These are phyloP conservation scores for Thaumetopoea pityocampa DNA, from an alignment of 1,140 invertebrate genomes.

Conservation along the genomic window DNA sequence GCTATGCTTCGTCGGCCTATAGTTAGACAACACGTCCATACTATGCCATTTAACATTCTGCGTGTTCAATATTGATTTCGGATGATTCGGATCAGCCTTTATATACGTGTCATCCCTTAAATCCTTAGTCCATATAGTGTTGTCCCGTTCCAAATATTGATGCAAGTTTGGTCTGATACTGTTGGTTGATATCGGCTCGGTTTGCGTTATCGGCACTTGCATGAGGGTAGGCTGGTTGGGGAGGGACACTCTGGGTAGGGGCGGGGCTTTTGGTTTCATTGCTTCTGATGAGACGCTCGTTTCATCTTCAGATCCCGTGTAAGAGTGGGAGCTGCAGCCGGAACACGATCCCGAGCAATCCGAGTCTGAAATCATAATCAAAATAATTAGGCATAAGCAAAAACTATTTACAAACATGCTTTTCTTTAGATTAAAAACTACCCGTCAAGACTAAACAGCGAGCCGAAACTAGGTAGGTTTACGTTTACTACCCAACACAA, in stretches of 20 bases:
- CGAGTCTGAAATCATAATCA: conserved; percentile 42
- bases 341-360: conserved; percentile 63
- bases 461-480: too few relatives aligned
- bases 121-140: conserved; percentile 55
- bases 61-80: conserved; percentile 30
- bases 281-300: conserved; percentile 30
- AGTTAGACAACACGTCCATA: conserved; percentile 35
- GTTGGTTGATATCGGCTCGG: conserved; percentile 42
- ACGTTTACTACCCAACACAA: too few relatives aligned
- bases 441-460: too few relatives aligned
- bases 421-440: too few relatives aligned
- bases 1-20: conserved; percentile 16
- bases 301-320: conserved; percentile 42
- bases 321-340: conserved; percentile 47
- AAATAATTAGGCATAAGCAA: too few relatives aligned
- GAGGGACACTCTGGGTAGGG: conserved; percentile 39
- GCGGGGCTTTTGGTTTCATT: conserved; percentile 40
- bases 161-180: conserved; percentile 63
- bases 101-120: conserved; percentile 37
- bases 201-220: conserved; percentile 45
- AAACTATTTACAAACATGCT: too few relatives aligned
- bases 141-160: conserved; percentile 62
- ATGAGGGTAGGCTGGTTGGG: conserved; percentile 40
- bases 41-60: conserved; percentile 48
- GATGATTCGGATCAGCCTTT: conserved; percentile 17